Evolutionary conservation across 2,888 invertebrate species (phyloP), one percentile per base, ranked within the genome.

Genomic region (Drosophila niveifrons): DNA sequence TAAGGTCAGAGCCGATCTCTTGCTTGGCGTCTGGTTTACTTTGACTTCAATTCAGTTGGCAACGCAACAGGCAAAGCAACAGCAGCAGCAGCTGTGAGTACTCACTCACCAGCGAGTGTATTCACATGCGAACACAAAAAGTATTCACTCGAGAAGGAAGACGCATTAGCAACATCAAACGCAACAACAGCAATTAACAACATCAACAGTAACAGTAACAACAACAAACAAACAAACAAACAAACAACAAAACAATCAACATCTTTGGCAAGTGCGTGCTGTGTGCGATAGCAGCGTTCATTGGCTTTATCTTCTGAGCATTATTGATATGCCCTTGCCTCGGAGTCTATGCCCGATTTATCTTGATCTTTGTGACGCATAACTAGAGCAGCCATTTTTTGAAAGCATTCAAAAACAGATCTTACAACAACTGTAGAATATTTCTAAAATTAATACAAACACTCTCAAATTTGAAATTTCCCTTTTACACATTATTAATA

Each of bases 1-100:
- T 82, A 86, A 86, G 86, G 86, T 87, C 86, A 90, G 75, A 68
- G 81, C 69, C 75, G 78, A 86, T 80, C 82, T 88, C 75, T 82
- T 58, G 82, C 76, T 74, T 51, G 67, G 31, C 50, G 59, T 47
- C 82, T 78, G 69, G 83, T 80, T 89, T 65, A 62, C 87, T 90
- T 86, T 83, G 90, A 86, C 90, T 88, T 67, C 72, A 75, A 89
- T 90, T 80, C 76, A 56, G 78, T 55, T 58, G 76, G 50, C 58
- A 47, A 48, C 53, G 43, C 29, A 13, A 23, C 39, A n/a, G n/a
- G n/a, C 10, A 34, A 9, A 6, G 34, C 34, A 34, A 10, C 34
- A 34, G 34, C 34, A 39, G 51, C 36, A 8, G 36, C 53, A 46
- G 55, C 55, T 18, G 31, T 13, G 28, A 39, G 43, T 29, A 58